Evolutionary conservation across 2,113 vertebrate species (phyloP).

Genomic region (Bothrops jararaca): DNA sequence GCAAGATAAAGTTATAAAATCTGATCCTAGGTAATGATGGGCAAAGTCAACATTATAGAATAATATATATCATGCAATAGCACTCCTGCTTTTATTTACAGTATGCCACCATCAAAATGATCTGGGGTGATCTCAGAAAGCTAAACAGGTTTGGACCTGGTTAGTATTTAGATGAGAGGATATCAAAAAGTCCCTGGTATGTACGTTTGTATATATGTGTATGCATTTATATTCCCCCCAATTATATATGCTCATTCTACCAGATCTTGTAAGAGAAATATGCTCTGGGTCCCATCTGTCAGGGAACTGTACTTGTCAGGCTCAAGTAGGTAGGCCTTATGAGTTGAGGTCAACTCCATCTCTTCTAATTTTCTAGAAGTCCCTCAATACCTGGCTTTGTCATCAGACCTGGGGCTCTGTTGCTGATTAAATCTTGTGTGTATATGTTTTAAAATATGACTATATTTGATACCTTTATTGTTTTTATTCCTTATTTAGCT

Average conservation of each 20-base stretch:
- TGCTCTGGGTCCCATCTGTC: neutral
- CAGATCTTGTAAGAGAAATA: neutral
- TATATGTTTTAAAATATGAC: neutral
- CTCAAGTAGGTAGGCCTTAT: neutral
- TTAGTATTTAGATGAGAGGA: neutral
- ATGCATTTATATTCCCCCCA: neutral
- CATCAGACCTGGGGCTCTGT: neutral
- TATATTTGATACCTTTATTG: neutral
- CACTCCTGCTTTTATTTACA: neutral
- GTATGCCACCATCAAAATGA: neutral
- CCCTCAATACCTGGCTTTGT: neutral
- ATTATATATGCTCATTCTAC: neutral
- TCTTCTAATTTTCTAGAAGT: neutral
- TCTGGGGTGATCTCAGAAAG: neutral
- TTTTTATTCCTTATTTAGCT: neutral
- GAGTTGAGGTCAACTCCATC: neutral
- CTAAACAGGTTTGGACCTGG: neutral
- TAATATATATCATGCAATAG: neutral
- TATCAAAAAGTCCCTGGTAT: neutral
- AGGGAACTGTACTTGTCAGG: neutral
- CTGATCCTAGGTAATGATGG: neutral
- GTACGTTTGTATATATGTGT: neutral
- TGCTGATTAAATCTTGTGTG: neutral
- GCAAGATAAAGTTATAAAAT: neutral
- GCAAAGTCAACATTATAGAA: neutral